Evolutionary conservation across 2,797 vertebrate genomes (phyloP).

Genomic region (Fringilla coelebs): DNA sequence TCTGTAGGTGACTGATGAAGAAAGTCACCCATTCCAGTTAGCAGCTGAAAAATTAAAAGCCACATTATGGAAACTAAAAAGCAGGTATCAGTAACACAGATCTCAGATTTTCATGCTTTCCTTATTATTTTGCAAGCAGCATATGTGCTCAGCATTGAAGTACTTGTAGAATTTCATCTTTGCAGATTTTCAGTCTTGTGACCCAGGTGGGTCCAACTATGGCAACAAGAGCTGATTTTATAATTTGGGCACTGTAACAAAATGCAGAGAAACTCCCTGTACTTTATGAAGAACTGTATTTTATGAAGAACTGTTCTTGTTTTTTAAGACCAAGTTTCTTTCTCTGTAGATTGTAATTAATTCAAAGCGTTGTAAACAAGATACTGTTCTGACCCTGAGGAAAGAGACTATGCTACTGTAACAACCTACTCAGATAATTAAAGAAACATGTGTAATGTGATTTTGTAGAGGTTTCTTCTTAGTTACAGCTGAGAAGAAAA

Average conservation of each 20-base stretch:
- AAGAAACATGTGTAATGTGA: background rate
- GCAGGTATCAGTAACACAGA: background rate
- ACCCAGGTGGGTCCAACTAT: background rate
- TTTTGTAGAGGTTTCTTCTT: background rate
- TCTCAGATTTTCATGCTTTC: background rate
- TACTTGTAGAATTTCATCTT: background rate
- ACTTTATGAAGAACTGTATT: background rate
- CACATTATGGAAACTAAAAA: background rate
- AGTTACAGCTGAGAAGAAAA: background rate
- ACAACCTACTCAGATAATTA: background rate
- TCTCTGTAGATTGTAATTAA: background rate
- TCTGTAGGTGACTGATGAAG: background rate
- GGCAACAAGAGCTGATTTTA: background rate
- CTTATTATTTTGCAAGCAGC: background rate
- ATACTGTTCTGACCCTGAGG: background rate
- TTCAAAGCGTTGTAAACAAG: background rate
- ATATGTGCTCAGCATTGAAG: background rate
- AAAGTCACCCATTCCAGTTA: conserved; percentile 33
- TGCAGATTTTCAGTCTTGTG: background rate
- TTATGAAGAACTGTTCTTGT: background rate
- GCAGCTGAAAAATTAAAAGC: conserved; percentile 41
- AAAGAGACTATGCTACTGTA: background rate
- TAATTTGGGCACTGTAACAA: background rate
- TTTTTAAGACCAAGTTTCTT: background rate
- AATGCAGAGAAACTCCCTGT: background rate